A percentile compares a stretch with the other conserved stretches of the same genome.
These are phyloP conservation scores for Zaprionus lineosus DNA, from an alignment of 2,888 invertebrate species.

Conservation along the genomic window DNA sequence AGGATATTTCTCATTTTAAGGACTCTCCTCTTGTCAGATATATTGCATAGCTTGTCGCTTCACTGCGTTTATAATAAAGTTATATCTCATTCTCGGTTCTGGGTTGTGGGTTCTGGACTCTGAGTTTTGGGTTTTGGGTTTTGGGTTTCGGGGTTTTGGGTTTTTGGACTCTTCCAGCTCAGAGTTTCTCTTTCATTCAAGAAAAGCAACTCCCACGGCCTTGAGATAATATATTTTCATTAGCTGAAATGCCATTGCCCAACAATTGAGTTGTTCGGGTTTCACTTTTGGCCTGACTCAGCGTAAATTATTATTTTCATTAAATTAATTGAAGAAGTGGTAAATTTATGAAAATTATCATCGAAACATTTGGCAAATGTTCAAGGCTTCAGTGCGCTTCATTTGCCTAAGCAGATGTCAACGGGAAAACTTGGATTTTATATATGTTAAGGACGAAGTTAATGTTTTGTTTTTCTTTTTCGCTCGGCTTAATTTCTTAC, in stretches of 20 bases:
- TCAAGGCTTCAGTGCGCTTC: conserved; percentile 35
- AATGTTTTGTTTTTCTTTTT: no score
- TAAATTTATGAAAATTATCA: conserved; percentile 55
- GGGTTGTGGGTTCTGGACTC: conserved; percentile 7
- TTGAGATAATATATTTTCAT: conserved; percentile 73
- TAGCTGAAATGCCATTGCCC: conserved; percentile 32
- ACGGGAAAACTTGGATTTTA: no score
- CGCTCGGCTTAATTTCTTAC: no score
- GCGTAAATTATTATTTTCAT: conserved; percentile 70
- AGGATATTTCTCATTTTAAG: conserved; percentile 59
- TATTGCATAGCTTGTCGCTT: conserved; percentile 58
- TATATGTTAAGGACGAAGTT: no score
- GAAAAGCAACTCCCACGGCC: no score
- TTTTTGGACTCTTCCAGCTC: no score
- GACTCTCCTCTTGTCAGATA: conserved; percentile 58
- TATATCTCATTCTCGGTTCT: conserved; percentile 44
- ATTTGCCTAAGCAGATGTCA: conserved; percentile 52
- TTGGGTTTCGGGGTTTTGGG: conserved; percentile 13
- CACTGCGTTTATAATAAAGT: conserved; percentile 66
- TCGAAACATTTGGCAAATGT: conserved; percentile 40
- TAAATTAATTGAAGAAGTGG: conserved; percentile 66
- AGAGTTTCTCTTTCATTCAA: no score
- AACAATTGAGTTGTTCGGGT: conserved; percentile 50
- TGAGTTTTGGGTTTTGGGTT: conserved; percentile 14
- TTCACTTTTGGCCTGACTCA: conserved; percentile 49